Conservation (phyloP, 2,113 vertebrate species). For the Ifrita kowaldi region DNA sequence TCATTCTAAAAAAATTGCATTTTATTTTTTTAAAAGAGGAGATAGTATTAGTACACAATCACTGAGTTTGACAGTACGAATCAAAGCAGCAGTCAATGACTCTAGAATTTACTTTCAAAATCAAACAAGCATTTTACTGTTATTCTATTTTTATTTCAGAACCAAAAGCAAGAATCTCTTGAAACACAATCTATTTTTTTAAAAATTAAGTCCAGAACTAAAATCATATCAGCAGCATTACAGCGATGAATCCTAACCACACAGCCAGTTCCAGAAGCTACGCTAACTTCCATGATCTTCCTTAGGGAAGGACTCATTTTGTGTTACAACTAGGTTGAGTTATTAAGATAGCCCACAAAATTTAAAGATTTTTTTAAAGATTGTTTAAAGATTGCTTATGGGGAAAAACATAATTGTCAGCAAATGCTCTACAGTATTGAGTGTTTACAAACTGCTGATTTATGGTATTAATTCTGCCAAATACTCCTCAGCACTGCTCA, state of each 20-base stretch:
- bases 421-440: background rate
- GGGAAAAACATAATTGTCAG: background rate
- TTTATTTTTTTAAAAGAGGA: background rate
- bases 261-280: background rate
- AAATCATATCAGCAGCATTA: background rate
- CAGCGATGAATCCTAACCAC: background rate
- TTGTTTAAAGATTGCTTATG: background rate
- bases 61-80: background rate
- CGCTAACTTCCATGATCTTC: accelerated
- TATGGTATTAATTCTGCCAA: background rate
- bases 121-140: background rate
- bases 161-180: background rate
- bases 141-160: background rate
- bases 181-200: background rate
- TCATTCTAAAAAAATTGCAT: background rate
- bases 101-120: background rate
- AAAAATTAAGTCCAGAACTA: background rate
- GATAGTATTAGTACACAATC: background rate
- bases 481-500: slow-evolving; percentile 5
- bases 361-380: background rate
- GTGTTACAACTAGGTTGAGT: background rate
- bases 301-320: background rate
- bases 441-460: background rate
- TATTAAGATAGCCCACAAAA: background rate
- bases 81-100: background rate